Base-by-base conservation (phyloP, 2,797 vertebrate genomes). In the Cercopithecus neglectus region DNA sequence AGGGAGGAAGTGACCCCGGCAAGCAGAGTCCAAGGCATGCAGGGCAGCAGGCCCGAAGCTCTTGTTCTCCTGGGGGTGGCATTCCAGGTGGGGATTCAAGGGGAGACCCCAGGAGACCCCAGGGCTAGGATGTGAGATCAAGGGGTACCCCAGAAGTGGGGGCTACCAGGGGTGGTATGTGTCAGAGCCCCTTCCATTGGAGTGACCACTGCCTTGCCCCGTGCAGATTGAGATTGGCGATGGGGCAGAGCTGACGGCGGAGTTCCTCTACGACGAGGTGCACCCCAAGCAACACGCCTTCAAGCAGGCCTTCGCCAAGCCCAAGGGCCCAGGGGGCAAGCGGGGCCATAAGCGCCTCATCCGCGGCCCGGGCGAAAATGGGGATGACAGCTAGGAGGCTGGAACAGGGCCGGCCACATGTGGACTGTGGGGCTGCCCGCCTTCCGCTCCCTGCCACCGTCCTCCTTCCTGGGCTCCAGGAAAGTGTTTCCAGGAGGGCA, bases 181-280 rank as follows among this genome's bases (percentile, higher is more conserved):
- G 64, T 53, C 3, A 2, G 74, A 10, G 24, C 5, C 57, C 28
- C 33, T 57, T 33, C 41, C 57, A 21, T 2, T 6, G 11, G 19
- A 24, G 28, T 79, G 87, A 90, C 84, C 0, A 0, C 46, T 46
- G 88, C 41, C 0, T 39, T 82, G 14, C 9, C 97, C 61, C 64
- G 84, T 93, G 6, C 98, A 99, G 99, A 99, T 99, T 33, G 99
- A 99, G 99, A 99, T 99, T 10, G 99, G 99, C 0, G 99, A 99
- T 0, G 99, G 99, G 0, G 99, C 99, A 0, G 99, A 99, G 97
- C 99, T 99, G 98, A 99, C 99, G 0, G 99, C 99, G 0, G 99
- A 99, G 94, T 99, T 99, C 98, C 99, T 99, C 94, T 99, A 99
- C 0, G 99, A 99, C 7, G 99, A 99, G 98, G 99, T 99, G 75